Conservation (phyloP, 2,797 vertebrate species). For the Phalloptychus januarius region DNA sequence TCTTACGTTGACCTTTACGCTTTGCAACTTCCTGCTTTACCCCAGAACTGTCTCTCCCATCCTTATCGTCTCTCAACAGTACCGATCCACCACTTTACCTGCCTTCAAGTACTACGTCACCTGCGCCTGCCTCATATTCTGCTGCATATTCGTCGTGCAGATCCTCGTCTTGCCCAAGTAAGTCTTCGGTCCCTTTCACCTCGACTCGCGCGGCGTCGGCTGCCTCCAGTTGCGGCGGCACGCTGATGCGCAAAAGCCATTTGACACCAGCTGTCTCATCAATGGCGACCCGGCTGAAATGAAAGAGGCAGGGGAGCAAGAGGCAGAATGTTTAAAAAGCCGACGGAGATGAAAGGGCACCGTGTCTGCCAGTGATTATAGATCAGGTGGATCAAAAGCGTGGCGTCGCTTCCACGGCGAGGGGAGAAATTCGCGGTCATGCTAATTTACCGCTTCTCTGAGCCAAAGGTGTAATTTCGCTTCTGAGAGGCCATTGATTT, state of each 20-base stretch:
- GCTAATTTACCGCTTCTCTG: conserved; percentile 67
- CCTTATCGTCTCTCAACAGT: conserved; percentile 79
- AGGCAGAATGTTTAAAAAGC: conserved; percentile 52
- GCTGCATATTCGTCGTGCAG: conserved; percentile 97
- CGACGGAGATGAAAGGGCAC: conserved; percentile 56
- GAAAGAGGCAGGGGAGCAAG: conserved; percentile 46
- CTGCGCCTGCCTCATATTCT: conserved; percentile 96
- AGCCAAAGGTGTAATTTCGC: conserved; percentile 59
- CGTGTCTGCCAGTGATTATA: conserved; percentile 59
- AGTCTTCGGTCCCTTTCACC: conserved; percentile 70
- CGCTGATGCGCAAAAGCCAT: conserved; percentile 47
- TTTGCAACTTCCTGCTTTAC: not conserved
- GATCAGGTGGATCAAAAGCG: conserved; percentile 70
- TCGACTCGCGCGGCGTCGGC: conserved; percentile 16
- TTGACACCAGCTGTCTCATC: conserved; percentile 66
- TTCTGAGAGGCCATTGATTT: conserved; percentile 67
- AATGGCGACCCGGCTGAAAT: conserved; percentile 30
- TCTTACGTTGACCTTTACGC: not conserved
- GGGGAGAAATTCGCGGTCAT: conserved; percentile 48
- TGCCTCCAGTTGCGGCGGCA: conserved; percentile 45
- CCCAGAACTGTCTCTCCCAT: not conserved
- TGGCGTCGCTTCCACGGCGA: conserved; percentile 48
- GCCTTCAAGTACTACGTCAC: conserved; percentile 98
- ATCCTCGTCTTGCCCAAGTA: conserved; percentile 96
- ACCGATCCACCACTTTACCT: conserved; percentile 93